phyloP scores from a whole-genome alignment of 2,113 vertebrate species.

The Ceyx cyanopectus region DNA sequence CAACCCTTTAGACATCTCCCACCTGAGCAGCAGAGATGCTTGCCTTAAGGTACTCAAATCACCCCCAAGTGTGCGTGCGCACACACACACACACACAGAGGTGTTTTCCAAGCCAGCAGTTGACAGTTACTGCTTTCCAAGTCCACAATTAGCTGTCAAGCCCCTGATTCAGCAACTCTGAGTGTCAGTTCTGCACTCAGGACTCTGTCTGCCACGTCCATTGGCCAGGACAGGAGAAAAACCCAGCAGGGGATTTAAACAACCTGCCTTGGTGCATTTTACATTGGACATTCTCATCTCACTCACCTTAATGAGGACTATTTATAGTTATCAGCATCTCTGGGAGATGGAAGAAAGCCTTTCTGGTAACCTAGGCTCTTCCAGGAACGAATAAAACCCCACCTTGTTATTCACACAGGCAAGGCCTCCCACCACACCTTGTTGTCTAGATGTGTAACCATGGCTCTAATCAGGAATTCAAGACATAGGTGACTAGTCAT shows the following conservation, averaged over 20 bases:
- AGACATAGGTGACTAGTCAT: neutral
- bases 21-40: neutral
- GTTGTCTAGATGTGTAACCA: neutral
- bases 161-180: conserved; percentile 5
- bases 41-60: neutral
- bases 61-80: neutral
- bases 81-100: neutral
- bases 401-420: neutral
- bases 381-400: neutral
- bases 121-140: conserved; percentile 48
- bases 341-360: neutral
- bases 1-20: neutral
- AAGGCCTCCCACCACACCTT: conserved; percentile 26
- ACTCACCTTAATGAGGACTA: neutral
- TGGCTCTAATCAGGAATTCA: neutral
- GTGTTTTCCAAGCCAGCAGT: conserved; percentile 31
- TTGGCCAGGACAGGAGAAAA: neutral
- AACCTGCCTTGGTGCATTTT: neutral
- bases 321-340: neutral
- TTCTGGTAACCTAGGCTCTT: neutral
- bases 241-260: neutral
- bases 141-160: conserved; percentile 32
- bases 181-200: neutral
- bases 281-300: neutral
- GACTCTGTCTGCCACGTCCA: neutral